phyloP scores from a whole-genome alignment of 2,113 vertebrate genomes.

The Polypterus senegalus region DNA sequence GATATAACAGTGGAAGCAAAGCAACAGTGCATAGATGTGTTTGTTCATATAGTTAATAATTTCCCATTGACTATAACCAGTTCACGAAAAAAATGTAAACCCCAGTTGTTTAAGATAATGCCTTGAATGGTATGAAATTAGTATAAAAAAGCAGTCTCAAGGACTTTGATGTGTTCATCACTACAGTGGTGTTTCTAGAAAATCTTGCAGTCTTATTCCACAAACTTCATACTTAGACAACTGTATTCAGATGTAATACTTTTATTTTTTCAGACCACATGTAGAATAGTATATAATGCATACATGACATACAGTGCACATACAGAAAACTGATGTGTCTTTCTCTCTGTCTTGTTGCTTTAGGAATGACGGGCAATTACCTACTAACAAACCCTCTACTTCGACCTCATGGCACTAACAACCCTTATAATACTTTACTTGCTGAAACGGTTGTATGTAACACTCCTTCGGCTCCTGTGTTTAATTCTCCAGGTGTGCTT shows the following conservation, averaged over 20 bases:
- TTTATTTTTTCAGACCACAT: slow-evolving; percentile 23
- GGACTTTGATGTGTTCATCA: neutral
- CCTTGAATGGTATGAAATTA: too few relatives aligned
- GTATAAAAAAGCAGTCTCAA: neutral
- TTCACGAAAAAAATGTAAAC: too few relatives aligned
- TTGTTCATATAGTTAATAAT: too few relatives aligned
- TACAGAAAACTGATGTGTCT: slow-evolving; percentile 58
- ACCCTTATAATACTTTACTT: slow-evolving; percentile 99
- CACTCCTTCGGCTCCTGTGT: slow-evolving; percentile 94
- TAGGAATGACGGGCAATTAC: slow-evolving; percentile 99
- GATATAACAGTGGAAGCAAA: too few relatives aligned
- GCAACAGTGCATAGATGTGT: too few relatives aligned
- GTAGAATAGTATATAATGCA: slow-evolving; percentile 20
- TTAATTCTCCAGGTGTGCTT: slow-evolving; percentile 99
- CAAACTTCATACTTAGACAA: too few relatives aligned
- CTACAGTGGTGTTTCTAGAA: too few relatives aligned
- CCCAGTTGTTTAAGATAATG: too few relatives aligned
- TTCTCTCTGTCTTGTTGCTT: slow-evolving; percentile 73
- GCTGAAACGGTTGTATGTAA: slow-evolving; percentile 99
- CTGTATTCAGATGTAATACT: too few relatives aligned
- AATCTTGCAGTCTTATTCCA: too few relatives aligned
- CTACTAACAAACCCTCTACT: slow-evolving; percentile 99
- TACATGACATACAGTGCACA: slow-evolving; percentile 36
- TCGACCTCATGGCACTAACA: slow-evolving; percentile 99
- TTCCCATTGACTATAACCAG: too few relatives aligned